Percentiles rank a stretch among this genome's conserved stretches.
Conservation (phyloP, 2,113 vertebrate genomes). For the western clawed frog (Xenopus tropicalis) region DNA sequence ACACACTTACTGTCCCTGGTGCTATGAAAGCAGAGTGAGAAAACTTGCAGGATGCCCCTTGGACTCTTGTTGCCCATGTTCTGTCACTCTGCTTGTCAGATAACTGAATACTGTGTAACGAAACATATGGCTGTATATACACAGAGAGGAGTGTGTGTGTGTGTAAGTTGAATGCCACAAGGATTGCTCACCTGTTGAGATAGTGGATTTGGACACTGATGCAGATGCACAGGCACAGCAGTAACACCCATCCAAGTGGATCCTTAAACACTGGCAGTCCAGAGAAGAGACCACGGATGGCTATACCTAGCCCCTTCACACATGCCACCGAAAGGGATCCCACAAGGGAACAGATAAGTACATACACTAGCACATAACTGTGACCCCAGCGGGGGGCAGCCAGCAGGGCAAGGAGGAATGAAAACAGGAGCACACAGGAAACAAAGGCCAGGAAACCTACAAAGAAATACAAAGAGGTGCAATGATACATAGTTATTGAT, state of each 20-base stretch:
- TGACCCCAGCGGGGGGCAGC: constrained; percentile 70
- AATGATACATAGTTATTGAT: not conserved
- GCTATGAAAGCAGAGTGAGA: no score
- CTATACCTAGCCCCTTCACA: constrained; percentile 77
- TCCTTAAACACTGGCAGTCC: constrained; percentile 71
- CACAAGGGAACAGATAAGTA: constrained; percentile 76
- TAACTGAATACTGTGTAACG: no score
- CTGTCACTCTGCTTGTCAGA: no score
- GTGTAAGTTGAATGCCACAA: no score
- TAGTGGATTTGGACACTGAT: constrained; percentile 79
- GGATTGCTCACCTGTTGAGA: constrained; percentile 61
- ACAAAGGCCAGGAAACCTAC: constrained; percentile 77
- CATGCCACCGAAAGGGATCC: constrained; percentile 77
- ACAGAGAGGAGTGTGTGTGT: no score
- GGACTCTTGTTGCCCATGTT: no score
- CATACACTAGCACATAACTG: constrained; percentile 77
- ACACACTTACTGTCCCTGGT: no score
- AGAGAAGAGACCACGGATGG: constrained; percentile 73
- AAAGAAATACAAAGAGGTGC: constrained; percentile 44
- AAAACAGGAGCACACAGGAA: constrained; percentile 70
- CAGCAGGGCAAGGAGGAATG: constrained; percentile 70
- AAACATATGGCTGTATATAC: no score
- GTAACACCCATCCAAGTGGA: constrained; percentile 70
- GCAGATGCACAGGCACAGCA: constrained; percentile 70
- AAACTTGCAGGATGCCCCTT: no score